These are phyloP conservation scores for Liolophura sinensis DNA, from an alignment of 1,140 invertebrate species.

Conservation along the genomic window DNA sequence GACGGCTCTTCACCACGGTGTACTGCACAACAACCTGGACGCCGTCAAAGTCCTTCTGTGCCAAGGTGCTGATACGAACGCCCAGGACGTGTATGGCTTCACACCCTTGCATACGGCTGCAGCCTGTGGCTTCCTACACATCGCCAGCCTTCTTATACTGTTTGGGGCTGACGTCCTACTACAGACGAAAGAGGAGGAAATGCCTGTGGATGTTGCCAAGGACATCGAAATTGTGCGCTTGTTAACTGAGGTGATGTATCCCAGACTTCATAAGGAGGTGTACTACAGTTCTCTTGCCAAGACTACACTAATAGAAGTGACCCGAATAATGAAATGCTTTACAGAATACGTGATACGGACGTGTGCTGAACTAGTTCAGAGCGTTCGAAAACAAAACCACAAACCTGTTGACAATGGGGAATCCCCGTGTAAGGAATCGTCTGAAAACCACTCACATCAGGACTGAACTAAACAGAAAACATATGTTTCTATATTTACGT, in stretches of 20 bases:
- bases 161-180: conserved; percentile 45
- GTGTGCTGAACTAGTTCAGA: no score
- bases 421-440: no score
- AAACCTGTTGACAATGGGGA: no score
- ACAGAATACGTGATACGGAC: no score
- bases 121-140: conserved; percentile 86
- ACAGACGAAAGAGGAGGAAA: conserved; percentile 36
- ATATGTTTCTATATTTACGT: no score
- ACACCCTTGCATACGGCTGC: conserved; percentile 98
- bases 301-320: no score
- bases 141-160: conserved; percentile 67
- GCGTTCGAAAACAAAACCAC: no score
- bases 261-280: conserved; percentile 29
- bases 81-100: conserved; percentile 98
- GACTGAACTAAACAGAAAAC: no score
- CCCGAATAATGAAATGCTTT: no score
- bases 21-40: conserved; percentile 78
- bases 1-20: conserved; percentile 48
- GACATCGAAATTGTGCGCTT: conserved; percentile 38
- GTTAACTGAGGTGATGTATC: conserved; percentile 41
- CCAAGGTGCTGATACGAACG: conserved; percentile 92
- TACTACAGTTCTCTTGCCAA: conserved; percentile 23
- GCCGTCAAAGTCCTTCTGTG: conserved; percentile 97
- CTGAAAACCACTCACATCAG: no score
- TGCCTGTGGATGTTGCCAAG: conserved; percentile 44